These are phyloP conservation scores for Psammodynastes pulverulentus DNA, from an alignment of 2,113 vertebrate species.

Conservation along the genomic window DNA sequence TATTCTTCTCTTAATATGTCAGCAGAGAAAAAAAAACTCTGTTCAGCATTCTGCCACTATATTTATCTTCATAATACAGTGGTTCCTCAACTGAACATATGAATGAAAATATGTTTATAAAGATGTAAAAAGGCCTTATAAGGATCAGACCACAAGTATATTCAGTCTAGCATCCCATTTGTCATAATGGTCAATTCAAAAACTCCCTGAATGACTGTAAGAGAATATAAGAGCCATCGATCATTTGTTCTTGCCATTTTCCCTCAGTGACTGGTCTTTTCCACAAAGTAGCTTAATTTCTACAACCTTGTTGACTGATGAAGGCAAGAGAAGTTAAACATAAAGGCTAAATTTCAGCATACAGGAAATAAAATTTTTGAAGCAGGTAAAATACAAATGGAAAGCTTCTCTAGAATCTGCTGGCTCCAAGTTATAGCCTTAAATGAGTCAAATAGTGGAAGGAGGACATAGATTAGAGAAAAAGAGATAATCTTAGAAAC, in stretches of 20 bases:
- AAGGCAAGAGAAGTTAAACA: not conserved
- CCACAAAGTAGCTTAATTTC: not conserved
- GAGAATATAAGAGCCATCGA: not conserved
- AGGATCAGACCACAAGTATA: no score
- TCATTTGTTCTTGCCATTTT: not conserved
- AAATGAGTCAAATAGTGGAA: not conserved
- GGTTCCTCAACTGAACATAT: not conserved
- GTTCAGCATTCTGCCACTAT: not conserved
- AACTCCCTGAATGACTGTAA: not conserved
- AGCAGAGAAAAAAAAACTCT: not conserved
- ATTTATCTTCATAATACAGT: not conserved
- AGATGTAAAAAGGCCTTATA: not conserved
- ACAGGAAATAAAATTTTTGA: not conserved
- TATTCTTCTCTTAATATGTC: not conserved
- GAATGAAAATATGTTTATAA: not conserved
- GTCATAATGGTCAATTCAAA: not conserved
- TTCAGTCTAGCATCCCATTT: not conserved
- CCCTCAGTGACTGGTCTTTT: not conserved
- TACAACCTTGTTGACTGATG: not conserved
- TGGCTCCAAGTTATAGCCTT: not conserved
- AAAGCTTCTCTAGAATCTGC: not conserved
- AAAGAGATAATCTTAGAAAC: not conserved
- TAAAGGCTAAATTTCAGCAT: not conserved
- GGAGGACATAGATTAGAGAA: not conserved
- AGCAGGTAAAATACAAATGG: not conserved